A percentile compares a stretch with the other conserved stretches of the same genome.
Conservation (phyloP, 2,888 invertebrate species). For the Diadegma fenestrale region DNA sequence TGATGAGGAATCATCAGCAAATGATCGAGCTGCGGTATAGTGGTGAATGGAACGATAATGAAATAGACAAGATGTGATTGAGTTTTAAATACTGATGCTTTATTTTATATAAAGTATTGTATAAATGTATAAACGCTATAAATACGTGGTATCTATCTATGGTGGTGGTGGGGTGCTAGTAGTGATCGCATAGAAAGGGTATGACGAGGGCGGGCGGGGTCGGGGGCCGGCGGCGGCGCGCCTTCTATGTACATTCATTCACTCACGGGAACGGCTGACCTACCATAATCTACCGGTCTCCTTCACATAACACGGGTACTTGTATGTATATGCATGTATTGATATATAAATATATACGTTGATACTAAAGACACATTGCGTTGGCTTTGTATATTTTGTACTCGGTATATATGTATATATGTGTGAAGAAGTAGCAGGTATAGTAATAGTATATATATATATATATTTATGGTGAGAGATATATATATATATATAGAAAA, state of each 20-base stretch:
- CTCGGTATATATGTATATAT: conserved; percentile 71
- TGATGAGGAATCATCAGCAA: not conserved
- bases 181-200: conserved; percentile 85
- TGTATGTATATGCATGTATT: conserved; percentile 78
- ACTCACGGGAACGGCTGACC: conserved; percentile 84
- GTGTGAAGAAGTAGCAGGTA: conserved; percentile 70
- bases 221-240: conserved; percentile 84
- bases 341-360: conserved; percentile 67
- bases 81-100: conserved; percentile 85
- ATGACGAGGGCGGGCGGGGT: conserved; percentile 84
- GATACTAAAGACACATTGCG: conserved; percentile 59
- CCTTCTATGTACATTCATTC: conserved; percentile 85
- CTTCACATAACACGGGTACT: conserved; percentile 83
- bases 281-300: conserved; percentile 84
- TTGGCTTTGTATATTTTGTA: conserved; percentile 60
- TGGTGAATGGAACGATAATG: not conserved
- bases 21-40: not conserved
- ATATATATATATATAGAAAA: conserved; percentile 79
- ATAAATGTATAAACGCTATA: conserved; percentile 85
- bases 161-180: conserved; percentile 85
- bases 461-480: conserved; percentile 76
- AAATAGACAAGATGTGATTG: conserved; percentile 60
- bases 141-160: conserved; percentile 85
- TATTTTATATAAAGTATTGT: conserved; percentile 85
- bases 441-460: conserved; percentile 71